Evolutionary conservation across 2,113 vertebrate genomes (phyloP), one percentile per base, ranked within the genome.

Genomic region (Thryonomys swinderianus): DNA sequence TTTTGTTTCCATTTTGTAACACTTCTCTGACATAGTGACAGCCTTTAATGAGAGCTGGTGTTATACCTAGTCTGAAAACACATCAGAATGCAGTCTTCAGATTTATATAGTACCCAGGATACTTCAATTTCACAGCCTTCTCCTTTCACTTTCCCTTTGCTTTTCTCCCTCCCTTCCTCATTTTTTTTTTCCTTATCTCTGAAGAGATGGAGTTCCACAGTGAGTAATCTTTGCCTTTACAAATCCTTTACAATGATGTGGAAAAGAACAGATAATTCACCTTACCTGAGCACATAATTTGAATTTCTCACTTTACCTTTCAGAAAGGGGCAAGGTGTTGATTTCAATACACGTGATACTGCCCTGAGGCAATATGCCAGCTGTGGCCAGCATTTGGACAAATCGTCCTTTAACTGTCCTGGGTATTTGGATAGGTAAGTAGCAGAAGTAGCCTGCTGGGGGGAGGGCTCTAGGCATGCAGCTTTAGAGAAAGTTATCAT

Each of bases 361-460:
- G 0, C 37, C 7, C 30, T 21, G 55, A 73, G 8, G 62, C 84
- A 11, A 2, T 0, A 0, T 30, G 20, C 59, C 66, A 13, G 5
- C 0, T 4, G 0, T 4, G 80, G 23, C 14, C 59, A 9, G 87
- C 37, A 1, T 25, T 7, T 3, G 0, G 25, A 10, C 25, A 76
- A 11, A 18, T 1, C 48, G 6, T 1, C 40, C 27, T 1, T 25
- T 2, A 6, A 1, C 34, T 32, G 30, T 14, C 62, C 78, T 3
- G 57, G 11, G 5, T 74, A 61, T 9, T 88, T 97, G 62, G 96
- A 97, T 16, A 59, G 97, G 97, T 97, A 45, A 89, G 95, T 62
- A 27, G 67, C n/a, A 14, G 42, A 40, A 21, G 76, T 32, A 30
- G 20, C 7, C n/a, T 48, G 51, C 45, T 27, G 16, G 48, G 40